Percentiles rank a stretch among this genome's conserved stretches.
phyloP scores from a whole-genome alignment of 2,113 vertebrate genomes.

The Antigone vipio region DNA sequence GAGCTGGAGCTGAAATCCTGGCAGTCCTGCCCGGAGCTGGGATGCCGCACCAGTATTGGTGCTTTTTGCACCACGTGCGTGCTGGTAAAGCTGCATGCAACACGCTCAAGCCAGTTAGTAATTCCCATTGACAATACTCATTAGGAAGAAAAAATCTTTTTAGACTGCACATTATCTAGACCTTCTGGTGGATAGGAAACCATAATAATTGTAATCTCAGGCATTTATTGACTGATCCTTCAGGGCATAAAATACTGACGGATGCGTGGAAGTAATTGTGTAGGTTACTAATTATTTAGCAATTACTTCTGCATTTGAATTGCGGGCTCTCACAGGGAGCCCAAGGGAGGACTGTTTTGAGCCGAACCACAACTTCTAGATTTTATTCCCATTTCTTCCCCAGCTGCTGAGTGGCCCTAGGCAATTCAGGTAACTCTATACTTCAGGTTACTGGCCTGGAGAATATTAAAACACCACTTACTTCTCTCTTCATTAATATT shows the following conservation, averaged over 20 bases:
- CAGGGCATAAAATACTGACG: constrained; percentile 7
- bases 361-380: not conserved
- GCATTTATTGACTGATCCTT: constrained; percentile 23
- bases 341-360: not conserved
- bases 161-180: not conserved
- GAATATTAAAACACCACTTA: constrained; percentile 45
- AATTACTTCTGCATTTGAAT: constrained; percentile 17
- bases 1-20: not conserved
- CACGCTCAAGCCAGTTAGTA: not conserved
- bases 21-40: not conserved
- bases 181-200: not conserved
- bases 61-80: rapidly evolving
- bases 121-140: not conserved
- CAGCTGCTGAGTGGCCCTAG: not conserved
- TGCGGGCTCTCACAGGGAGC: not conserved
- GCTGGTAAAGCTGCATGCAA: not conserved
- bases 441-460: constrained; percentile 10
- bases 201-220: not conserved
- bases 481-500: constrained; percentile 33
- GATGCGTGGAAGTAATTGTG: constrained; percentile 15
- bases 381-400: not conserved
- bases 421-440: not conserved
- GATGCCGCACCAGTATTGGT: not conserved
- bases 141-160: not conserved
- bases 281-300: constrained; percentile 57